A percentile compares a stretch with the other conserved stretches of the same genome.
Conservation (phyloP, 2,797 vertebrate genomes). For the Tarsius wallacei region DNA sequence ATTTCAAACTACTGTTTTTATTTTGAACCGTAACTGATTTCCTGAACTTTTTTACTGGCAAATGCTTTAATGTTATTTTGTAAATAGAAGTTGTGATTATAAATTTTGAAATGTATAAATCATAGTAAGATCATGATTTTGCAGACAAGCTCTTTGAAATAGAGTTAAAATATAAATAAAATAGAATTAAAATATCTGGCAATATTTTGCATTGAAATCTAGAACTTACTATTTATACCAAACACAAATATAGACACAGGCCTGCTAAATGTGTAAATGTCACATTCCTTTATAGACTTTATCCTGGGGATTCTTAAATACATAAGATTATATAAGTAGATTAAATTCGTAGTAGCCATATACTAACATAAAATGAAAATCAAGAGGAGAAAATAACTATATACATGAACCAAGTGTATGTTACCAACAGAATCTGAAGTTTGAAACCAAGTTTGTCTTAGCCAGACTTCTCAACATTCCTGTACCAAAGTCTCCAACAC, state of each 20-base stretch:
- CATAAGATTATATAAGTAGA: background rate
- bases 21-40: background rate
- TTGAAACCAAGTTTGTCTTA: background rate
- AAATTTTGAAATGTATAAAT: background rate
- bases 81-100: background rate
- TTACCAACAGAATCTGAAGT: background rate
- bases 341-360: background rate
- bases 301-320: background rate
- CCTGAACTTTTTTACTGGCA: background rate
- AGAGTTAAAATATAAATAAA: background rate
- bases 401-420: fast-evolving
- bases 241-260: background rate
- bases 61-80: slow-evolving; percentile 37
- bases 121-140: background rate
- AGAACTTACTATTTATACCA: background rate
- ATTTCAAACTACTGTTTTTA: background rate
- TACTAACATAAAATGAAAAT: slow-evolving; percentile 21
- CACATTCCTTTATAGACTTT: background rate
- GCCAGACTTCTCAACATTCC: background rate
- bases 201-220: background rate
- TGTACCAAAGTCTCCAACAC: background rate
- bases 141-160: background rate
- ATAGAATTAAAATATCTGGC: background rate
- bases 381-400: background rate
- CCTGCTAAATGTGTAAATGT: background rate